phyloP scores from a whole-genome alignment of 2,888 invertebrate genomes.

The Mesopsocus fuscifrons region DNA sequence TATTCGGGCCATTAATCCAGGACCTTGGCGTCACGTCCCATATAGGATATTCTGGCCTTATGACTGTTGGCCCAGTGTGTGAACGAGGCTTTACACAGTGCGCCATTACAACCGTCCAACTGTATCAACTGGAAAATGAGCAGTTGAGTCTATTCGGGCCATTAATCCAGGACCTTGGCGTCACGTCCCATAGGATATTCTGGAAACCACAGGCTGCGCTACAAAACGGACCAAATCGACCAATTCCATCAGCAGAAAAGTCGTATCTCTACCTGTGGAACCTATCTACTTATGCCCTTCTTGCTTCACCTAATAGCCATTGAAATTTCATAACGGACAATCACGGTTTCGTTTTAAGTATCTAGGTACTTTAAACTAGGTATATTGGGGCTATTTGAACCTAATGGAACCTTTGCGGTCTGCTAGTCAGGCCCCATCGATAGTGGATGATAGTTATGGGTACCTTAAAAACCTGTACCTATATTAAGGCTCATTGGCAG shows the following conservation, averaged over 20 bases:
- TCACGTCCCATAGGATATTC: slow-evolving; percentile 4
- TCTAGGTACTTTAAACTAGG: not conserved
- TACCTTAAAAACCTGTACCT: too few species aligned
- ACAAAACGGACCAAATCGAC: slow-evolving; percentile 8
- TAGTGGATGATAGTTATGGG: too few species aligned
- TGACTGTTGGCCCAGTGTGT: too few species aligned
- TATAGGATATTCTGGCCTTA: too few species aligned
- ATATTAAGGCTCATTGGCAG: too few species aligned
- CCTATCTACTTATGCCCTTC: not conserved
- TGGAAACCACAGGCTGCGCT: slow-evolving; percentile 3
- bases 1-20: too few species aligned
- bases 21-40: too few species aligned
- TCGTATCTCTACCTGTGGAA: not conserved
- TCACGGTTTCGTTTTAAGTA: not conserved
- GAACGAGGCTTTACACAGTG: too few species aligned
- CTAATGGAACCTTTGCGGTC: not conserved
- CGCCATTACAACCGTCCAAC: too few species aligned
- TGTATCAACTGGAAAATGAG: too few species aligned
- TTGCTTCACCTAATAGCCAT: not conserved
- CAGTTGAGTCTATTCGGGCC: too few species aligned
- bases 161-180: too few species aligned
- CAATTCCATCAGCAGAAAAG: not conserved
- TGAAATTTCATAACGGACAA: not conserved
- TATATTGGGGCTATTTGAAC: not conserved
- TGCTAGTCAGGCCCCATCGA: not conserved